Evolutionary conservation across 2,113 vertebrate genomes (phyloP).

Genomic region (Anoplopoma fimbria): DNA sequence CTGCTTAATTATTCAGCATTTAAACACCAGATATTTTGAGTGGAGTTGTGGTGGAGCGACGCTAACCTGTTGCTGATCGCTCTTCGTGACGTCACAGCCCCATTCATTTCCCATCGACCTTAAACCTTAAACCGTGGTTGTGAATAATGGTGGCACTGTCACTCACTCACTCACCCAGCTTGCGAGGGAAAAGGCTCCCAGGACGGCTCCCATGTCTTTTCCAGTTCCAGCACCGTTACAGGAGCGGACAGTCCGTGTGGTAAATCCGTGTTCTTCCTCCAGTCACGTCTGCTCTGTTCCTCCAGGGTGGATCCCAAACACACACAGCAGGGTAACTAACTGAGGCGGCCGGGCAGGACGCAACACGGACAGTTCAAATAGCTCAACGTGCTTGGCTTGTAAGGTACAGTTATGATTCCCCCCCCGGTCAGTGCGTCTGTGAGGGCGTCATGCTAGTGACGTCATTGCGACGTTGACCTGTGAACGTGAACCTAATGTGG

Average conservation of each 20-base stretch:
- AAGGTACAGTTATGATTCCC: too few relatives aligned
- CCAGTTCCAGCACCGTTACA: neutral
- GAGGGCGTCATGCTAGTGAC: neutral
- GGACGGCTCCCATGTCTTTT: slow-evolving; percentile 72
- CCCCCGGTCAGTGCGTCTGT: neutral
- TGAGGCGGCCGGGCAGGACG: neutral
- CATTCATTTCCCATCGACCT: neutral
- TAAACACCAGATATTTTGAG: neutral
- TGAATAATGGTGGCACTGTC: neutral
- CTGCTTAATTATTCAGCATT: too few relatives aligned
- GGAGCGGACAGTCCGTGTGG: neutral
- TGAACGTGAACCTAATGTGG: neutral
- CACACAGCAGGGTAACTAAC: neutral
- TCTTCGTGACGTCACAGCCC: neutral
- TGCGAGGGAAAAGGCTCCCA: slow-evolving; percentile 68
- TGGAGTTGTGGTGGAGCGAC: neutral
- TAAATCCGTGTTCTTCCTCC: neutral
- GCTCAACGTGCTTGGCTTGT: neutral
- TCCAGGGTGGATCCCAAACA: slow-evolving; percentile 15
- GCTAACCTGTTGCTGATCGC: slow-evolving; percentile 22
- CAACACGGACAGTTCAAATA: neutral
- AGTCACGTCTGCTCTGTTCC: neutral
- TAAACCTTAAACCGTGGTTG: neutral
- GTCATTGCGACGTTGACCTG: neutral
- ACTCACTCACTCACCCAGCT: slow-evolving; percentile 72